These are phyloP conservation scores for Setipinna tenuifilis DNA, from an alignment of 2,797 vertebrate species.

Conservation along the genomic window DNA sequence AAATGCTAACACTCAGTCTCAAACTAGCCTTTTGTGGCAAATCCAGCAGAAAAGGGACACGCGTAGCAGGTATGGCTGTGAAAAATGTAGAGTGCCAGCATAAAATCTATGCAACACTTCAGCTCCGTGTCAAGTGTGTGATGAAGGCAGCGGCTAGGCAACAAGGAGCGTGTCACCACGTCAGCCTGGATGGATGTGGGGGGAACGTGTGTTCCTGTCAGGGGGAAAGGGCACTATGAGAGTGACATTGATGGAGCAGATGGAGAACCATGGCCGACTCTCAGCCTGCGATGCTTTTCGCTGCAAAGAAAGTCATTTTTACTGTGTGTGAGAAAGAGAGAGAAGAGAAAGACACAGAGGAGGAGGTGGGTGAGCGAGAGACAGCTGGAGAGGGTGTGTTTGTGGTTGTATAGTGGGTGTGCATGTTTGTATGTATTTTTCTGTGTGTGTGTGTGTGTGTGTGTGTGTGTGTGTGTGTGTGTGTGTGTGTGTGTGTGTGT, in stretches of 20 bases:
- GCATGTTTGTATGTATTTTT: background rate
- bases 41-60: background rate
- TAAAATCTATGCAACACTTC: background rate
- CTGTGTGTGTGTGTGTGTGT: conserved; percentile 24
- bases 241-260: background rate
- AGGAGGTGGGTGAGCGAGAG: too few relatives aligned
- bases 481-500: conserved; percentile 29
- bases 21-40: too few relatives aligned
- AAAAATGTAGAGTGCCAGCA: background rate
- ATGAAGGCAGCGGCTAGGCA: background rate
- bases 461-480: conserved; percentile 34
- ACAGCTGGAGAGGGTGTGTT: conserved; percentile 5
- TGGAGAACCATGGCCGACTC: background rate
- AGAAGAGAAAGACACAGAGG: background rate
- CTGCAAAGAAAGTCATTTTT: conserved; percentile 18
- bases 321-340: conserved; percentile 6
- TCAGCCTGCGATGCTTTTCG: background rate
- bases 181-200: background rate
- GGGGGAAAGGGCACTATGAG: background rate
- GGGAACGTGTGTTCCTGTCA: background rate
- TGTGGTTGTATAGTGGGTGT: conserved; percentile 33
- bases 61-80: background rate
- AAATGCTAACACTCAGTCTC: too few relatives aligned
- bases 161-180: background rate
- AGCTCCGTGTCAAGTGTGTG: background rate